Evolutionary conservation across 2,113 vertebrate genomes (phyloP), one percentile per base, ranked within the genome.

Genomic region (Dicaeum eximium): DNA sequence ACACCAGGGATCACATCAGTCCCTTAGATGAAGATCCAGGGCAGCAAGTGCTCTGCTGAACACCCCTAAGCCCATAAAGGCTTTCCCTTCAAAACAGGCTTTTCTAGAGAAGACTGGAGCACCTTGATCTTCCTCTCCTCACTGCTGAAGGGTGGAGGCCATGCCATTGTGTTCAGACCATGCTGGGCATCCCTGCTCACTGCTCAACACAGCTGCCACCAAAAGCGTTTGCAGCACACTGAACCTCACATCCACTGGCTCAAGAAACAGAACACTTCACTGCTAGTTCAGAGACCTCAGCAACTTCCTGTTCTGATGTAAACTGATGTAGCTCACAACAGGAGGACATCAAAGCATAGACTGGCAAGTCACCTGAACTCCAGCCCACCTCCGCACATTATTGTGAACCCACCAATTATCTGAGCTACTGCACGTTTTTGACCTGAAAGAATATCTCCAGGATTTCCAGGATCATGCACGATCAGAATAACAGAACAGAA

Each of bases 191-290:
- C 66, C 9, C 18, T 13, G 12, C 61, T 90, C 37, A 7, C 23
- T 25, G 67, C 54, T 60, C 50, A 35, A 30, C 47, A 50, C 1
- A 2, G 13, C 50, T 48, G 44, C 35, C 35, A 47, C 42, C 0
- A 0, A 56, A 40, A 72, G 25, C 0, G 0, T 24, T n/a, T 74
- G 57, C 31, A 87, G n/a, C n/a, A 6, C 15, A 1, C 31, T 31
- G 61, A 73, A 28, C 54, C 20, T 73, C 22, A 37, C 18, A 23
- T 45, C 31, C 58, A 30, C 6, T 15, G 13, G 28, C 64, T 67
- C 37, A 40, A 56, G n/a, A 21, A 53, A 27, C 30, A 37, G 24
- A 67, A 33, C 33, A 9, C 38, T 74, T 48, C n/a, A 31, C 40
- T 64, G 2, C 35, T 20, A 15, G 17, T 45, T 45, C 56, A 70